Percentiles rank a stretch among this genome's conserved stretches.
Evolutionary conservation across 2,888 invertebrate species (phyloP).

Genomic region (Empis livida): DNA sequence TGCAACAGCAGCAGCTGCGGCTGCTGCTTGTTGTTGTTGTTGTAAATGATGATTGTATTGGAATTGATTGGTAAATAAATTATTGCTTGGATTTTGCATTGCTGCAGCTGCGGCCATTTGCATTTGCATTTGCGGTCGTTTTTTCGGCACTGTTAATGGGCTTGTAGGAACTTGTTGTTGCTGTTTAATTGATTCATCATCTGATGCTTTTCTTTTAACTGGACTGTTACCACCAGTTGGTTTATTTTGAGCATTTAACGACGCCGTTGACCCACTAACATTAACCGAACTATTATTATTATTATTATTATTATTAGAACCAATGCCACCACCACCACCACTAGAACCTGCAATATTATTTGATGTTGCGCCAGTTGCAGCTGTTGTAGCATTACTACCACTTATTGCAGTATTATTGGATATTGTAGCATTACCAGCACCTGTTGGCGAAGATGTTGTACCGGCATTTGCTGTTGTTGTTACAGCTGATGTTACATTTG

Average conservation of each 20-base stretch:
- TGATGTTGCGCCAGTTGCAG: conserved; percentile 13
- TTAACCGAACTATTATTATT: neutral
- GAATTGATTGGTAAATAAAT: conserved; percentile 20
- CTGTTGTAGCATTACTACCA: neutral
- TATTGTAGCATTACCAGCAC: neutral
- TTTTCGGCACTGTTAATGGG: conserved; percentile 21
- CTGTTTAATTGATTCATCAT: conserved; percentile 6
- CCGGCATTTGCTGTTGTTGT: conserved; percentile 39
- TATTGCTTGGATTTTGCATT: conserved; percentile 16
- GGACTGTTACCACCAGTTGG: conserved; percentile 10
- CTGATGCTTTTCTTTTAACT: conserved; percentile 7
- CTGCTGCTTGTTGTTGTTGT: conserved; percentile 19
- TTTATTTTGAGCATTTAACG: conserved; percentile 20
- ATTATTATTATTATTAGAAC: neutral
- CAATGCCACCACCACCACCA: conserved; percentile 6
- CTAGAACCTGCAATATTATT: conserved; percentile 16
- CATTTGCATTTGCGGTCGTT: conserved; percentile 35
- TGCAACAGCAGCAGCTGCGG: conserved; percentile 10
- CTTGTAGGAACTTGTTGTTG: conserved; percentile 10
- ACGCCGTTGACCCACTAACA: conserved; percentile 14
- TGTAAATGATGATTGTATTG: conserved; percentile 5
- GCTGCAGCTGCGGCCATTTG: conserved; percentile 28
- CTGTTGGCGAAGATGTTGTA: conserved; percentile 10
- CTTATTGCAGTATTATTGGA: neutral
- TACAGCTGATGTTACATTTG: conserved; percentile 37